Base-by-base conservation (phyloP, 2,113 vertebrate species). In the Limnothrissa miodon region DNA sequence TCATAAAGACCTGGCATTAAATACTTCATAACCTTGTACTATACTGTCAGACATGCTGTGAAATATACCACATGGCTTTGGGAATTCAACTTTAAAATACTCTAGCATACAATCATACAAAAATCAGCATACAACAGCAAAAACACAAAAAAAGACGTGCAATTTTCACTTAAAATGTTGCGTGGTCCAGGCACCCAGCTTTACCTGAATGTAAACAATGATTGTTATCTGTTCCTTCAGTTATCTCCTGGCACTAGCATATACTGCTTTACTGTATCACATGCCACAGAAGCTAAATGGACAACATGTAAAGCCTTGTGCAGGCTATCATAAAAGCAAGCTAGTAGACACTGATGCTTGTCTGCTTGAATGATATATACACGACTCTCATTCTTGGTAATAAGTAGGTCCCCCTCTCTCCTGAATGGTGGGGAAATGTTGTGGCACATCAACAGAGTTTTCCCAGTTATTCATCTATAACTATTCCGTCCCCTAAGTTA, bases 341-440 rank as follows among this genome's bases (percentile, higher is more conserved):
- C 11, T 74, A 36, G 29, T 15, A 74, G 66, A 74, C 66, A 74
- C 25, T 45, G 17, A 25, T 23, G 70, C 45, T 6, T 56, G 51
- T 56, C 51, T 21, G 51, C 19, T 23, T 19, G 17, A 2, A 5
- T 4, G 29, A 36, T 62, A 10, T 74, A 39, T 74, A 36, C 15
- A 33, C 66, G 29, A 15, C 17, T 42, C n/a, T 74, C 5, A 15
- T 36, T 42, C n/a, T 74, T 9, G 46, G 33, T 83, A 70, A 53
- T 42, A 46, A 29, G 51, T 33, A 84, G 53, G 19, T 81, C 86
- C 90, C 87, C 90, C 90, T 92, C 85, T 88, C 89, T 86, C 91
- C 91, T 87, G 90, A 89, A 92, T 90, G 90, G 85, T 80, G 86
- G 88, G 87, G 79, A 48, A 29, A 10, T 29, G 39, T 44, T 46